A percentile compares a stretch with the other conserved stretches of the same genome.
Evolutionary conservation across 2,113 vertebrate genomes (phyloP).

Genomic region (Australoheros scitulus): DNA sequence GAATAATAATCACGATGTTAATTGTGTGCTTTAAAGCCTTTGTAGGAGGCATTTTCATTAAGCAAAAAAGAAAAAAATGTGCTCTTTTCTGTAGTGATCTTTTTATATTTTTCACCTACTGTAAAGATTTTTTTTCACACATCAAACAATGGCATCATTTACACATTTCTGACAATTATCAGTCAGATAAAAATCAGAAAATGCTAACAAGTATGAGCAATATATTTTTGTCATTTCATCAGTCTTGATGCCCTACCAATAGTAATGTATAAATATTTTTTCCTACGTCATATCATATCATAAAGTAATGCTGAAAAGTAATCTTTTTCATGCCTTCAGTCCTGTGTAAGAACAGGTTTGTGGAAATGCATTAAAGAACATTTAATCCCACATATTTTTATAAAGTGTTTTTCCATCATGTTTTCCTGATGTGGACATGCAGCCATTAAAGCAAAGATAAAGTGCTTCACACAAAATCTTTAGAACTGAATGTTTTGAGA

Average conservation of each 20-base stretch:
- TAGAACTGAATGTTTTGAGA: slow-evolving; percentile 10
- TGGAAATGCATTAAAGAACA: slow-evolving; percentile 50
- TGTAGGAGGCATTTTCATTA: slow-evolving; percentile 3
- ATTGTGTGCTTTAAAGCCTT: slow-evolving; percentile 35
- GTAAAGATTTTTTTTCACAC: slow-evolving; percentile 17
- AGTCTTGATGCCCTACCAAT: background rate
- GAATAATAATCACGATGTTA: slow-evolving; percentile 23
- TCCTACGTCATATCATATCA: background rate
- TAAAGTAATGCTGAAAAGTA: background rate
- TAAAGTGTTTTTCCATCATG: background rate
- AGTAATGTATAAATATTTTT: background rate
- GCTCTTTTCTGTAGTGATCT: slow-evolving; percentile 18
- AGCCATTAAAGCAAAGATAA: slow-evolving; percentile 12
- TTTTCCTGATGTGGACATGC: background rate
- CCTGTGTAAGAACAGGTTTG: slow-evolving; percentile 22
- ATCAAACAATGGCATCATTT: slow-evolving; percentile 2
- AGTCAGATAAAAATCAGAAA: background rate
- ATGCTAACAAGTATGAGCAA: background rate
- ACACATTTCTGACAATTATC: background rate
- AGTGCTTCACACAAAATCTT: slow-evolving; percentile 18
- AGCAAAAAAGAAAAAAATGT: background rate
- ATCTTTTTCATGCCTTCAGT: background rate
- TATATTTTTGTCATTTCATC: background rate
- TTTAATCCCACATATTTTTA: slow-evolving; percentile 19
- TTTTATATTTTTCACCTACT: slow-evolving; percentile 28